Evolutionary conservation across 1,140 invertebrate genomes (phyloP).

Genomic region (Nasonia giraulti): DNA sequence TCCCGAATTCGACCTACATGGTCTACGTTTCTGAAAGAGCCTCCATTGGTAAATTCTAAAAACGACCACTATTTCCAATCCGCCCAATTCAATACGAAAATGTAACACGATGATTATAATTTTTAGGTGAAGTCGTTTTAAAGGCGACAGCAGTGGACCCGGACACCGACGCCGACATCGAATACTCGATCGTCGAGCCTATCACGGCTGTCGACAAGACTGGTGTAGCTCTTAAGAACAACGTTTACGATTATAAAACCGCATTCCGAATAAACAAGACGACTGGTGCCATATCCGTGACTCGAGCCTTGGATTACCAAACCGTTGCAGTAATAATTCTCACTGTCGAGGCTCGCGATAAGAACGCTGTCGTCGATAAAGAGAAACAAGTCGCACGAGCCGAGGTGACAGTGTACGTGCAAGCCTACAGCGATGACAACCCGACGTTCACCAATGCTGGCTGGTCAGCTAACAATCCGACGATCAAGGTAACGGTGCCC

Average conservation of each 20-base stretch:
- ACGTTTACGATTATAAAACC: constrained; percentile 80
- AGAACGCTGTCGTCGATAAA: constrained; percentile 80
- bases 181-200: constrained; percentile 81
- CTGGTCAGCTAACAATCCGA: constrained; percentile 80
- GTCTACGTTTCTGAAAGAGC: constrained; percentile 83
- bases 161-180: constrained; percentile 80
- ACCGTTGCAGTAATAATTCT: constrained; percentile 86
- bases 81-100: too few species aligned
- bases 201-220: constrained; percentile 84
- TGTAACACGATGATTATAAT: constrained; percentile 13
- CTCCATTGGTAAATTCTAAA: constrained; percentile 73
- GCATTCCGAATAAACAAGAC: constrained; percentile 82
- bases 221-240: constrained; percentile 80
- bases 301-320: constrained; percentile 84
- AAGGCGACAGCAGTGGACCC: constrained; percentile 81
- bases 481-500: constrained; percentile 80
- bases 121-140: constrained; percentile 76
- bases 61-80: background rate
- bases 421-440: constrained; percentile 86
- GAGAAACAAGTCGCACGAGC: constrained; percentile 80
- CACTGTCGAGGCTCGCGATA: constrained; percentile 82
- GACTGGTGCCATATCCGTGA: constrained; percentile 82
- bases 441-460: constrained; percentile 84
- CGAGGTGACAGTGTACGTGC: constrained; percentile 86
- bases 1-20: constrained; percentile 79